A percentile compares a stretch with the other conserved stretches of the same genome.
These are phyloP conservation scores for Aromia moschata DNA, from an alignment of 2,888 invertebrate genomes.

Conservation along the genomic window DNA sequence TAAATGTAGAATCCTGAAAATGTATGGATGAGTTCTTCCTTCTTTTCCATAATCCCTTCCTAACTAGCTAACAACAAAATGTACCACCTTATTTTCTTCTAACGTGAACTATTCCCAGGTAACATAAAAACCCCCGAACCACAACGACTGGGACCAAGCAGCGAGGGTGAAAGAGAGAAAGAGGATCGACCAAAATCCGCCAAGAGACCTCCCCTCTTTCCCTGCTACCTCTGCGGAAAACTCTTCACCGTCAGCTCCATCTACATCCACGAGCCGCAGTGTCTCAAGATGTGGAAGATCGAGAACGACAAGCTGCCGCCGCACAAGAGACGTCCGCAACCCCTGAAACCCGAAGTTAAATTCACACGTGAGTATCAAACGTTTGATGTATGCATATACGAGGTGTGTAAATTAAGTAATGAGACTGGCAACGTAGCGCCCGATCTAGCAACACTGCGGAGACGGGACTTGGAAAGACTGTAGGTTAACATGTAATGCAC, in stretches of 20 bases:
- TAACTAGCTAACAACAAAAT: no score
- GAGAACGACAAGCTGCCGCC: conserved; percentile 71
- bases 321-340: conserved; percentile 65
- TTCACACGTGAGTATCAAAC: conserved; percentile 63
- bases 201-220: conserved; percentile 57
- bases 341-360: conserved; percentile 67
- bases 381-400: no score
- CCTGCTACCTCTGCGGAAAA: conserved; percentile 73
- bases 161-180: conserved; percentile 28
- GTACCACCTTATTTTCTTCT: no score
- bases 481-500: no score
- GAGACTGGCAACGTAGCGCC: no score
- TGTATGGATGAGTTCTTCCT: no score
- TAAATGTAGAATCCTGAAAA: no score
- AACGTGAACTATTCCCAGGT: not conserved
- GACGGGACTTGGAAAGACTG: no score
- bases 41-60: no score
- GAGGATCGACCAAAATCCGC: conserved; percentile 43
- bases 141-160: not conserved
- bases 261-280: conserved; percentile 73
- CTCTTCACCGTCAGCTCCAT: conserved; percentile 72
- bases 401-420: no score
- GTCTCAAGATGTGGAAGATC: conserved; percentile 70
- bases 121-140: conserved; percentile 16
- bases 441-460: no score